Conservation (phyloP, 2,888 invertebrate species). For the Drosophila mettleri region DNA sequence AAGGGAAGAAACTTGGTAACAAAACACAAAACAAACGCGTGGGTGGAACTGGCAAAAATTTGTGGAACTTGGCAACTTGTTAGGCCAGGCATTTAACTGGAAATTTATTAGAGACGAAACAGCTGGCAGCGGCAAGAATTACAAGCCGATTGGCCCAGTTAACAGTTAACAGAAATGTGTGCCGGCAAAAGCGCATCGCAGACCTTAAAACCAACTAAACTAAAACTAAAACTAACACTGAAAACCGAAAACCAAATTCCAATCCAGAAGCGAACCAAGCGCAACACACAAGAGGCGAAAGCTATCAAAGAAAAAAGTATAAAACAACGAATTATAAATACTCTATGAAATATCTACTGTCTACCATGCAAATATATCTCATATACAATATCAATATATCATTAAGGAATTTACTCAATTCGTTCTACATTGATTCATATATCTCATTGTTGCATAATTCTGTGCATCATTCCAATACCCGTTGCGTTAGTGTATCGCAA, state of each 20-base stretch:
- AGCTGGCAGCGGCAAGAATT: slow-evolving; percentile 56
- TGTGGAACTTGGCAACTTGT: slow-evolving; percentile 38
- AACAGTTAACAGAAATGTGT: slow-evolving; percentile 68
- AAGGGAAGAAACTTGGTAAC: slow-evolving; percentile 36
- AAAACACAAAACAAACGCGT: neutral
- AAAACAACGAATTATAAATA: neutral
- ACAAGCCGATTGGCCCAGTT: slow-evolving; percentile 75
- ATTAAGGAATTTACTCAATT: neutral
- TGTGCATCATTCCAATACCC: neutral
- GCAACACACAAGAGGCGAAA: slow-evolving; percentile 37
- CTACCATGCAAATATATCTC: neutral
- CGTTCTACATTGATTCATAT: neutral
- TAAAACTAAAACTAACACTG: slow-evolving; percentile 62
- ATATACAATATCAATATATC: too few species aligned
- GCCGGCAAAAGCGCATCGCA: slow-evolving; percentile 52
- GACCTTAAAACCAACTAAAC: slow-evolving; percentile 46
- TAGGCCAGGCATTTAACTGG: slow-evolving; percentile 72
- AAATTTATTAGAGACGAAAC: slow-evolving; percentile 77
- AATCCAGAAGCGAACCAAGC: slow-evolving; percentile 52
- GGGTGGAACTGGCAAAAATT: slow-evolving; percentile 8
- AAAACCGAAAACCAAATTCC: slow-evolving; percentile 44
- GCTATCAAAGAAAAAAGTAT: slow-evolving; percentile 26
- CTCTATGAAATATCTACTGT: neutral
- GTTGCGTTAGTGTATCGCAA: slow-evolving; percentile 24
- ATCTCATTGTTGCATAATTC: neutral